Evolutionary conservation across 2,888 invertebrate species (phyloP).

Genomic region (Chymomyza caudatula): DNA sequence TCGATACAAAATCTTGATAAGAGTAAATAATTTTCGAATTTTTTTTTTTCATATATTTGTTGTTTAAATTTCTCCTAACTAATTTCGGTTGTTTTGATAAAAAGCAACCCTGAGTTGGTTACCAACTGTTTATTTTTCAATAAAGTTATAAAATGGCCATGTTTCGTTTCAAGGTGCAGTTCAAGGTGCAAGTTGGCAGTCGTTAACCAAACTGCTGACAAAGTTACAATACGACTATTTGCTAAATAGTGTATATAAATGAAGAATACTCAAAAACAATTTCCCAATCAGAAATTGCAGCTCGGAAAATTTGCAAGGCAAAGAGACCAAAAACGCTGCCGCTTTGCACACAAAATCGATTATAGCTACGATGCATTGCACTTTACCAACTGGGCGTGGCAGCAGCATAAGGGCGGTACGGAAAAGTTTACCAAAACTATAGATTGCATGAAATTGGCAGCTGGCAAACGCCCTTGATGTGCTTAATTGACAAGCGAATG

Average conservation of each 20-base stretch:
- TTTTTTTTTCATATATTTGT: too few relatives aligned
- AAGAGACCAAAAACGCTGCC: neutral
- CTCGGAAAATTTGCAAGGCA: neutral
- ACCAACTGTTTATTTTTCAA: too few relatives aligned
- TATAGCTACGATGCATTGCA: neutral
- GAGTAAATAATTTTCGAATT: too few relatives aligned
- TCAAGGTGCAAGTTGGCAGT: too few relatives aligned
- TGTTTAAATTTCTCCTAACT: too few relatives aligned
- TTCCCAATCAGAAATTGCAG: conserved; percentile 39
- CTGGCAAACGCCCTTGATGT: conserved; percentile 43
- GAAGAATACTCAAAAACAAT: conserved; percentile 26
- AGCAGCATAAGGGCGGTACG: conserved; percentile 8
- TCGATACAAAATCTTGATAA: too few relatives aligned
- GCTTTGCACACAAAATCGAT: conserved; percentile 4
- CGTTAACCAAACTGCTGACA: too few relatives aligned
- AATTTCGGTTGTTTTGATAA: too few relatives aligned
- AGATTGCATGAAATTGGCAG: neutral
- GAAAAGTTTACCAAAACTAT: too few relatives aligned
- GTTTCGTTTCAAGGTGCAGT: too few relatives aligned
- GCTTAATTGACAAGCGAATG: conserved; percentile 62
- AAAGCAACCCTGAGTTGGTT: too few relatives aligned
- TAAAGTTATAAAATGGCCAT: too few relatives aligned
- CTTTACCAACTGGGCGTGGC: neutral
- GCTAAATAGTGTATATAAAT: neutral
- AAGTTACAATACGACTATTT: neutral